Percentiles rank a stretch among this genome's conserved stretches.
These are phyloP conservation scores for Stigmatopora argus DNA, from an alignment of 2,113 vertebrate species.

Conservation along the genomic window DNA sequence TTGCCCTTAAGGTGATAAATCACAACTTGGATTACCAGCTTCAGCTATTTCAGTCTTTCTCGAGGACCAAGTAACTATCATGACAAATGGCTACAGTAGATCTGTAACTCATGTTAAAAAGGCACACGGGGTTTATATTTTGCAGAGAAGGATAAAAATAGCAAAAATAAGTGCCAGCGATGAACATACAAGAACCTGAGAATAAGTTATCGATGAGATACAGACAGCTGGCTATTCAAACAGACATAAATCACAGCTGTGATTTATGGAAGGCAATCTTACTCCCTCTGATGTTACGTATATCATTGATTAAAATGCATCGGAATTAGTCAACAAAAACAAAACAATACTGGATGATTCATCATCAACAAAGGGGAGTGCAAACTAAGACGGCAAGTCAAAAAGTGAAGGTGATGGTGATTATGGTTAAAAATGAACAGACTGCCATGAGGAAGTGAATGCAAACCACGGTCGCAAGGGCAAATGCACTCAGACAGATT, in stretches of 20 bases:
- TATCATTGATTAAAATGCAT: too few species aligned
- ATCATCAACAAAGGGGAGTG: background rate
- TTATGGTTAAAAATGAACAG: constrained; percentile 6
- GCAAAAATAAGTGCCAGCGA: background rate
- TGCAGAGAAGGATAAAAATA: background rate
- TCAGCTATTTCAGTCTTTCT: too few species aligned
- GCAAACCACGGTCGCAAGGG: constrained; percentile 15
- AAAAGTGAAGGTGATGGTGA: background rate
- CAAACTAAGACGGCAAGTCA: background rate
- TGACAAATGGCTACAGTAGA: too few species aligned
- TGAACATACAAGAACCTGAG: too few species aligned
- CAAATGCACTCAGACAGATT: constrained; percentile 18
- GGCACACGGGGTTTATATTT: background rate
- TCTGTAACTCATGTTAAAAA: too few species aligned
- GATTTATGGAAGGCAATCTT: too few species aligned
- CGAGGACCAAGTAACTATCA: too few species aligned
- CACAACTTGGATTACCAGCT: too few species aligned
- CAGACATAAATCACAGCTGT: too few species aligned
- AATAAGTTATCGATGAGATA: background rate
- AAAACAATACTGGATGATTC: background rate
- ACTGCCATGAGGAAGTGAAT: constrained; percentile 38
- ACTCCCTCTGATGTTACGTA: too few species aligned
- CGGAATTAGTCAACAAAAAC: too few species aligned
- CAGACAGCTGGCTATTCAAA: background rate
- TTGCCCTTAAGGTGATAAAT: too few species aligned